Base-by-base conservation (phyloP, 2,888 invertebrate species). In the Cheilosia scutellata region DNA sequence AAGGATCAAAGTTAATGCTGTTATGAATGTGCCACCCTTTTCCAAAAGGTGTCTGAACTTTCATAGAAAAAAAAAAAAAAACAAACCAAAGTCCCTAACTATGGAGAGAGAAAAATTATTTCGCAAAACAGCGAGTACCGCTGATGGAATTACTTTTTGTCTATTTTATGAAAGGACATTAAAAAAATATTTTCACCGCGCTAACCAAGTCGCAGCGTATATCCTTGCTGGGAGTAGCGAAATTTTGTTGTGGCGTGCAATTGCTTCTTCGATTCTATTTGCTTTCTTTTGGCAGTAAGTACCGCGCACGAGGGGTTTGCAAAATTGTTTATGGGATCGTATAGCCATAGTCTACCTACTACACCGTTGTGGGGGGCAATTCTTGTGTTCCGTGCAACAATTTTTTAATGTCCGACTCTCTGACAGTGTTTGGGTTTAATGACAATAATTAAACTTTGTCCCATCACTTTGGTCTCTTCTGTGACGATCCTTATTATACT, bases 391-490 rank as follows among this genome's bases (percentile, higher is more conserved):
- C 76, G 80, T 66, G 80, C 86, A 82, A 79, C 80, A 86, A 75
- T 80, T 72, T 72, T 72, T 63, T 66, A 63, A 60, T 63, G 60
- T n/a, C 49, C 7, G 65, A 66, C 66, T 11, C 37, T 37, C 37
- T 76, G 76, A 71, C 72, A 72, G 72, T 77, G 80, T 86, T 86
- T 79, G 58, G 72, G 57, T 86, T 86, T 86, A 86, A 86, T 86
- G 86, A 86, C 86, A 86, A 86, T 86, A 86, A 86, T 86, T 86
- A 86, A 86, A 86, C 76, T 86, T 77, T 76, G 80, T 82, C 76
- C 80, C 80, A 80, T 86, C 62, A 82, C 66, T 86, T 66, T 74
- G 47, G 33, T 47, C 6, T 47, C 44, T 55, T 55, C 5, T 25
- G 72, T 40, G 82, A 82, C 80, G 72, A 72, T 82, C 80, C 82